These are phyloP conservation scores for Pachymerium ferrugineum DNA, from an alignment of 2,888 invertebrate species.

Conservation along the genomic window DNA sequence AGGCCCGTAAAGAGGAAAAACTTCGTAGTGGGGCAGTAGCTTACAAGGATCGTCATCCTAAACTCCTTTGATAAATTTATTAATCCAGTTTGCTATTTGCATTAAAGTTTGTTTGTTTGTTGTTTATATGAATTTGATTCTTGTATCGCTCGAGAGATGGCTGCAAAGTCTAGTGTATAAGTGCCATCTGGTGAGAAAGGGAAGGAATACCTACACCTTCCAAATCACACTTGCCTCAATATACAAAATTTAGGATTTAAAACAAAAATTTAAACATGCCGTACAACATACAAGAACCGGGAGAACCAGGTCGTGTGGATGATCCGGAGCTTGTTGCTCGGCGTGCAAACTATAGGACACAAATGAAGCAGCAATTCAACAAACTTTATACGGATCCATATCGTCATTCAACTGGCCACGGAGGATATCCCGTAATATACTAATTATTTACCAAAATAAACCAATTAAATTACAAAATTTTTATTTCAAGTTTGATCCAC, in stretches of 20 bases:
- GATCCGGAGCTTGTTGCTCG: not conserved
- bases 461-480: no score
- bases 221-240: not conserved
- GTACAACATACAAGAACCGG: not conserved
- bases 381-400: conserved; percentile 67
- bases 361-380: conserved; percentile 63
- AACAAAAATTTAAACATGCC: not conserved
- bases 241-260: no score
- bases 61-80: not conserved
- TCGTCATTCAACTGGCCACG: conserved; percentile 60
- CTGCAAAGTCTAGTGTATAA: not conserved
- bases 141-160: not conserved
- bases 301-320: not conserved
- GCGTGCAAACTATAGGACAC: conserved; percentile 57
- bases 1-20: conserved; percentile 53
- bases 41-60: conserved; percentile 57
- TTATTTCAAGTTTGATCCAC: conserved; percentile 81
- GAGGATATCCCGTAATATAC: conserved; percentile 67
- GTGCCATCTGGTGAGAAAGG: not conserved
- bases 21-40: conserved; percentile 66
- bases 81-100: no score
- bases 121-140: not conserved
- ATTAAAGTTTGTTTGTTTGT: not conserved
- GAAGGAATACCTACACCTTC: not conserved
- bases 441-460: no score